Evolutionary conservation across 1,140 invertebrate species (phyloP), one percentile per base, ranked within the genome.

Genomic region (Chironomus striatipennis): DNA sequence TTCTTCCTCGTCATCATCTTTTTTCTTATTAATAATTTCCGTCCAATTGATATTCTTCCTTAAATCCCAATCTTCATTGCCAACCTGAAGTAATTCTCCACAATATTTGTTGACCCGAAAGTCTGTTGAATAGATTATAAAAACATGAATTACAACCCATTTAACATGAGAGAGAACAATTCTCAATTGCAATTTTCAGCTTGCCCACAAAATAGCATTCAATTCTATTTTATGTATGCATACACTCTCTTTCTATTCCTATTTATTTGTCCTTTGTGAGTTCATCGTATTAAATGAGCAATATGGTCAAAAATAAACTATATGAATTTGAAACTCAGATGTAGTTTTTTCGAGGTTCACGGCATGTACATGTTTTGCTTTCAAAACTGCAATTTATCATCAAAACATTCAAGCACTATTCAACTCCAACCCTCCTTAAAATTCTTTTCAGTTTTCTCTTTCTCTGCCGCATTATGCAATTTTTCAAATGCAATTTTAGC

Each of bases 81-180:
- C 75, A 42, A 76, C 70, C 0, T 34, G 12, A 65, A 76, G 43
- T 18, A 74, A 43, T 42, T 76, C 75, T 1, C 74, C 74, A 20
- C 75, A 76, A 42, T 73, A 75, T 64, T 70, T 73, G 43, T 75
- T 75, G 10, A 74, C 21, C 7, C 73, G 75, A 70, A 65, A 75
- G 47, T 42, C 75, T 75, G n/a, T 57, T 57, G 12, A 57, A n/a
- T 34, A 57, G 47, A 10, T n/a, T 57, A 57, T 57, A n/a, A 47
- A n/a, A 57, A 57, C 47, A 57, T 34, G 5, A 1, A 34, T 34
- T 34, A 34, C 24, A 34, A 5, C 24, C 24, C 24, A 57, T 57
- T 57, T 57, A 57, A n/a, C 12, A 57, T n/a, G n/a, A 15, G 12
- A 57, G 47, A 57, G 12, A 12, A 57, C 12, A 57, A 57, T 57